Evolutionary conservation across 2,797 vertebrate species (phyloP), one percentile per base, ranked within the genome.

Genomic region (Okamejei kenojei): DNA sequence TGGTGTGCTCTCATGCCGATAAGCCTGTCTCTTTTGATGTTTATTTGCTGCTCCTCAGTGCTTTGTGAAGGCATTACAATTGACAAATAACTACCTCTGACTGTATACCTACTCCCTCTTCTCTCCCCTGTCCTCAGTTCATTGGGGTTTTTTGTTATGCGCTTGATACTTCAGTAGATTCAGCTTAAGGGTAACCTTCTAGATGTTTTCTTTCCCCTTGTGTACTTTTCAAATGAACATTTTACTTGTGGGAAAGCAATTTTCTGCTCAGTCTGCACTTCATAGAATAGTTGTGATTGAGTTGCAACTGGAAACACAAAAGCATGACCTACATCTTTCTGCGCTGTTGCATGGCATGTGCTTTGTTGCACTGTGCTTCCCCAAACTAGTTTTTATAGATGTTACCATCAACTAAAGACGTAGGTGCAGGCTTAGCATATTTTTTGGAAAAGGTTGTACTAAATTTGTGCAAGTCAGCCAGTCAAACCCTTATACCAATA

Each of bases 191-290:
- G 26, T 63, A n/a, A n/a, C 61, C 29, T 63, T n/a, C 8, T 58
- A 29, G 38, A 68, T 68, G 65, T 11, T 81, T 84, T 78, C 58
- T 29, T n/a, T 19, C 61, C 84, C 63, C 63, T 32, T 21, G 8
- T 1, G 32, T 88, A 68, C 61, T 68, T 88, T 88, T 32, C 61
- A 68, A 29, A 35, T n/a, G 84, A 68, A n/a, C 84, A 35, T 88
- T 88, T 88, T 17, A 88, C 84, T 88, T 88, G 84, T 21, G 68
- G n/a, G 15, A 88, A 88, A 88, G 84, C 32, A 63, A 63, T 32
- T 86, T 5, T 65, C 58, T 86, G 61, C 29, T 17, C 0, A 65
- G 84, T 21, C 84, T 88, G 61, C 84, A 88, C 13, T n/a, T 68
- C 63, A 23, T 19, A 68, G 32, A 88, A 61, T 54, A 65, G n/a